Evolutionary conservation across 1,140 invertebrate genomes (phyloP), one percentile per base, ranked within the genome.

Genomic region (Procambarus virginalis): DNA sequence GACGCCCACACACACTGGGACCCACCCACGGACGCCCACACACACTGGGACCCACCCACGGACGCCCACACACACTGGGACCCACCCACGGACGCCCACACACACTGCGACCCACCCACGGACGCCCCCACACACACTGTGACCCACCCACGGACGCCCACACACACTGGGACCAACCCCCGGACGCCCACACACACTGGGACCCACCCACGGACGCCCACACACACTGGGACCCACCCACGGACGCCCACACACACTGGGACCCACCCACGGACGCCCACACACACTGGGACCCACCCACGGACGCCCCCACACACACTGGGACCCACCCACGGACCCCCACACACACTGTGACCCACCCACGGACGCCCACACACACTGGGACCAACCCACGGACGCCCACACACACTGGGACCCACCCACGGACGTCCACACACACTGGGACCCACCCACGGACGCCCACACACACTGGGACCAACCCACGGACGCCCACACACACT

Each of bases 251-350:
- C 6, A 76, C 75, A 76, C 75, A 76, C 75, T 10, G n/a, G 10
- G 0, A 17, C 34, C 5, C 70, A 75, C 34, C 0, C 70, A 75
- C 34, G 17, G 6, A 75, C 51, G 10, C 51, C 5, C 10, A 55
- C 51, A 5, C 10, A 0, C 51, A 55, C 2, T 8, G 5, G 10
- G 10, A 55, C 51, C 5, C 51, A 2, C 51, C 5, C 51, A 55
- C 51, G 10, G 6, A 76, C 75, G 17, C 75, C 22, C 75, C 8
- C 75, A 76, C 75, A 76, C 75, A 76, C 75, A 76, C 75, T 34
- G n/a, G n/a, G n/a, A 76, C 75, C 22, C 75, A 76, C 75, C 22
- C 48, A 49, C 75, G 34, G n/a, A 76, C 75, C 2, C 75, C 22
- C 75, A 76, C 75, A 76, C 75, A 4, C 75, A 76, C 75, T 10